phyloP scores from a whole-genome alignment of 2,113 vertebrate genomes.

The Dicaeum eximium region DNA sequence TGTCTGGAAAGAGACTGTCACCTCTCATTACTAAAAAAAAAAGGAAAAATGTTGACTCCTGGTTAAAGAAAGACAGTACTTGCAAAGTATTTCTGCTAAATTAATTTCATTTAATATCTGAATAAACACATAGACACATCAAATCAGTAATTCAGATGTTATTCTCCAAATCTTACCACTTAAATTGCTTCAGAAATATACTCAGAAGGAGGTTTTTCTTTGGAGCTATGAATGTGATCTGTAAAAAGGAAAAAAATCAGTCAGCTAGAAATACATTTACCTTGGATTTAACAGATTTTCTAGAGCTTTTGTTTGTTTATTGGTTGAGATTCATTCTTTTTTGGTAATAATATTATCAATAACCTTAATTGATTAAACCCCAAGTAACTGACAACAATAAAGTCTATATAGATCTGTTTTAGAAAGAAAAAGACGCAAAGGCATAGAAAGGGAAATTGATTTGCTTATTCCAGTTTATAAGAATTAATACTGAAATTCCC shows the following conservation, averaged over 20 bases:
- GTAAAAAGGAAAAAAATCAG: not conserved
- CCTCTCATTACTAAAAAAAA: not conserved
- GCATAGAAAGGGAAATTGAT: not conserved
- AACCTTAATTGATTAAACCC: not conserved
- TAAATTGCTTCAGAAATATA: constrained; percentile 94
- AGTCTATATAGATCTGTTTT: not conserved
- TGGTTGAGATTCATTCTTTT: accelerated
- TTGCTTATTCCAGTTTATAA: not conserved
- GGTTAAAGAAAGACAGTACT: not conserved
- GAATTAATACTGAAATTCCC: not conserved
- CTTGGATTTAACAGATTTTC: not conserved
- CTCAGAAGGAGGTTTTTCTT: constrained; percentile 91
- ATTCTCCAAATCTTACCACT: constrained; percentile 76
- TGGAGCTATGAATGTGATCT: constrained; percentile 88
- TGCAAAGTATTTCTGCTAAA: not conserved
- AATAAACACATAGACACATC: not conserved
- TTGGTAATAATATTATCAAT: not conserved
- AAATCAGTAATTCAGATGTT: not conserved
- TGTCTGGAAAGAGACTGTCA: not conserved
- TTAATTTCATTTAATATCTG: not conserved
- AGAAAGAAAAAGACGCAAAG: not conserved
- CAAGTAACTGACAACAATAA: not conserved
- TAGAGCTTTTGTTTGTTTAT: not conserved
- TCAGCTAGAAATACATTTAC: not conserved
- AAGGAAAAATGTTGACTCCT: not conserved